Percentiles rank a stretch among this genome's conserved stretches.
phyloP scores from a whole-genome alignment of 2,888 invertebrate species.

The Cephus rjabovi region DNA sequence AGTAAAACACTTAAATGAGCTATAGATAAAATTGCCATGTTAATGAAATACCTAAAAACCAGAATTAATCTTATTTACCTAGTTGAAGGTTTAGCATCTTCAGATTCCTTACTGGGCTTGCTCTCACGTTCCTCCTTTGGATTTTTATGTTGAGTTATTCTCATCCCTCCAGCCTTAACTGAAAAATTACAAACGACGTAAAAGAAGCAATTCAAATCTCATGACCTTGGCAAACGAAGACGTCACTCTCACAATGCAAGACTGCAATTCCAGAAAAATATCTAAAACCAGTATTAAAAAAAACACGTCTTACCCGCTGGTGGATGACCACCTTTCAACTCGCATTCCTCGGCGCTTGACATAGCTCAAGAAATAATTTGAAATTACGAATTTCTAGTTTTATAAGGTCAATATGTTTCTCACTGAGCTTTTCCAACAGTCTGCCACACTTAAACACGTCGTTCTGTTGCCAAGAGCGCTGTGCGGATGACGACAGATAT shows the following conservation, averaged over 20 bases:
- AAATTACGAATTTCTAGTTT: background rate
- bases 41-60: no score
- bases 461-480: background rate
- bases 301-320: conserved; percentile 78
- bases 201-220: conserved; percentile 11
- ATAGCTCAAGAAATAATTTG: conserved; percentile 49
- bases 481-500: background rate
- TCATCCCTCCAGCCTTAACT: conserved; percentile 95
- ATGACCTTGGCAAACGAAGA: conserved; percentile 17
- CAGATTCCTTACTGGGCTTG: conserved; percentile 64
- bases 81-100: conserved; percentile 72
- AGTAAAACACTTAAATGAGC: background rate
- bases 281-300: background rate
- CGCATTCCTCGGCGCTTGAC: conserved; percentile 76
- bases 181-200: conserved; percentile 36
- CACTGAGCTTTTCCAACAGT: background rate
- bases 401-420: conserved; percentile 20
- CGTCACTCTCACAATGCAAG: background rate
- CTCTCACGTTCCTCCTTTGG: conserved; percentile 75
- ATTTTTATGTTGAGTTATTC: conserved; percentile 88
- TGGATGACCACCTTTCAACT: conserved; percentile 88
- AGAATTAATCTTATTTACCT: conserved; percentile 61
- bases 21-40: background rate
- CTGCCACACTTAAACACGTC: background rate
- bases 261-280: background rate